Evolutionary conservation across 2,113 vertebrate genomes (phyloP), one percentile per base, ranked within the genome.

Genomic region (Pollimyrus isidori): DNA sequence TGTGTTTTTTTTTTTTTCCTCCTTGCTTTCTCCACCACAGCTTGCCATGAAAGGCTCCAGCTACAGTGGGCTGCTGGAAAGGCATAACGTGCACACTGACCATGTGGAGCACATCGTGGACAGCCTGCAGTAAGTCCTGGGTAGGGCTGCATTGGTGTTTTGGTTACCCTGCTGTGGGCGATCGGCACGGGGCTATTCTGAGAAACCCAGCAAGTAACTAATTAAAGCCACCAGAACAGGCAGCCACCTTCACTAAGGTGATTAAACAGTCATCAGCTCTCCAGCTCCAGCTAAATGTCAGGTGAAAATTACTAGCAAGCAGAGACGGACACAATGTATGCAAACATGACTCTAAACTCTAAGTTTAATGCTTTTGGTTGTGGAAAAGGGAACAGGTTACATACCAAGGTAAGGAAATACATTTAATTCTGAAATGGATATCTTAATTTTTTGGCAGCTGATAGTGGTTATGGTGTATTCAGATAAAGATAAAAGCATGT

Each of bases 21-120:
- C 89, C 90, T 5, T 58, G 7, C 13, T 90, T 91, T 46, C 91
- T 91, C 89, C 92, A 17, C 90, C 91, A 21, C 92, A 99, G 98
- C 98, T 99, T 88, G 98, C 98, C 9, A 91, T 99, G 94, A 99
- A 98, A 92, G 98, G 98, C 83, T 99, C 98, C 91, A 99, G 97
- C 93, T 99, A 99, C 94, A 97, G 94, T 86, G 98, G 98, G 87
- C 96, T 99, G 73, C 93, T 98, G 94, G 97, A 99, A 83, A 96
- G 98, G 89, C 98, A 99, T 95, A 96, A 95, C 92, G 97, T 99
- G 93, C 98, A 99, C 93, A 98, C 96, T 3, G 95, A 93, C 94
- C 99, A 98, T 0, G 97, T 99, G 88, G 95, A 98, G 26, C 97
- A 98, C 53, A 92, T 99, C 89, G 95, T 99, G 87, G 95, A 96